A percentile compares a stretch with the other conserved stretches of the same genome.
Evolutionary conservation across 30 jellyfish, hydroid and myxozoan species (phyloP).

Genomic region (Aurelia sp.): DNA sequence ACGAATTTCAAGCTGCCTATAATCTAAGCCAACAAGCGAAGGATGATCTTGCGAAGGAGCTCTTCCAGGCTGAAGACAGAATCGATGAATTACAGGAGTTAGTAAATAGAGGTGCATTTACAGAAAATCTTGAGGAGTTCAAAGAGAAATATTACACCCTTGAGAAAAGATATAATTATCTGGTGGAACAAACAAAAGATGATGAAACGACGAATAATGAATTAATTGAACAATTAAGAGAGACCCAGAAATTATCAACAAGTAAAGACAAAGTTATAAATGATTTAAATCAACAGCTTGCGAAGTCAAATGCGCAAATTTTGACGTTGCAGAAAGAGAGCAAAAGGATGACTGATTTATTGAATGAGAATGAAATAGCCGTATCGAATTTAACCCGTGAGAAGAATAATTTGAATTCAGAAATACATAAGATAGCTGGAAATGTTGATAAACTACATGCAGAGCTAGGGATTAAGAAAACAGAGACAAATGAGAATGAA

Average conservation of each 20-base stretch:
- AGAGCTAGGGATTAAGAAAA: constrained; percentile 7
- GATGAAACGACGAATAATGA: constrained; percentile 61
- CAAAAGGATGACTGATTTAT: constrained; percentile 32
- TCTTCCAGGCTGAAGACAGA: constrained; percentile 59
- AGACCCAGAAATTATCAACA: constrained; percentile 59
- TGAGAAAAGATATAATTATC: constrained; percentile 39
- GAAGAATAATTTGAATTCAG: constrained; percentile 32
- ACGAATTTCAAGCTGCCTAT: constrained; percentile 60
- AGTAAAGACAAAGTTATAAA: constrained; percentile 61
- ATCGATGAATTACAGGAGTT: constrained; percentile 69
- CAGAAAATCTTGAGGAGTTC: constrained; percentile 44
- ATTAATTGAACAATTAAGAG: constrained; percentile 53
- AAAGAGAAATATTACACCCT: constrained; percentile 37
- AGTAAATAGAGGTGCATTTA: constrained; percentile 16
- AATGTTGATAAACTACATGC: constrained; percentile 29
- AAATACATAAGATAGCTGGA: constrained; percentile 11
- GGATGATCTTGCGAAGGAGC: constrained; percentile 72
- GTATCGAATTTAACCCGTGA: constrained; percentile 33
- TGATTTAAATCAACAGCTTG: constrained; percentile 60
- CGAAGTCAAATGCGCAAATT: constrained; percentile 40
- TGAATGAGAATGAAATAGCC: constrained; percentile 33
- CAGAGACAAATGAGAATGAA: constrained; percentile 3
- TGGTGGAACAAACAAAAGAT: constrained; percentile 57
- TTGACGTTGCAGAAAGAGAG: constrained; percentile 38
- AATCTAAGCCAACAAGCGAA: constrained; percentile 52